These are phyloP conservation scores for Tichodroma muraria DNA, from an alignment of 2,113 vertebrate genomes.

Conservation along the genomic window DNA sequence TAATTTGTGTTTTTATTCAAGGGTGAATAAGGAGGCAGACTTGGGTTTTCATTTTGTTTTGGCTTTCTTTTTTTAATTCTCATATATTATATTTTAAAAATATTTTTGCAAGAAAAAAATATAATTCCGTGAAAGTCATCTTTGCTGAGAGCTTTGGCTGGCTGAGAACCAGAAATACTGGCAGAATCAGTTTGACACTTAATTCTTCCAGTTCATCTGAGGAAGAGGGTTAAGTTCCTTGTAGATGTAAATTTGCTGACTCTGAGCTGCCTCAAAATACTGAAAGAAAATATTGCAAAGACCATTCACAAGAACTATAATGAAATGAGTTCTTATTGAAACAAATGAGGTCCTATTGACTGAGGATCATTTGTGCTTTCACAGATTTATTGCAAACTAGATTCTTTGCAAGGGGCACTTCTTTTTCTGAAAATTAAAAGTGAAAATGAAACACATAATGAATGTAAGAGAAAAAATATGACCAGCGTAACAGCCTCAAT, in stretches of 20 bases:
- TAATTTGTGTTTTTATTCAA: neutral
- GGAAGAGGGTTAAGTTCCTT: neutral
- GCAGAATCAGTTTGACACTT: neutral
- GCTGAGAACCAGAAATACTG: neutral
- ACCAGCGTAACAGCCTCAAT: neutral
- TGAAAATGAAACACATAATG: neutral
- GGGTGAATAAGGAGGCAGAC: neutral
- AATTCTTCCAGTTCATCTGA: neutral
- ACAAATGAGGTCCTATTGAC: neutral
- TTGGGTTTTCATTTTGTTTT: neutral
- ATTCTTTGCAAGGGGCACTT: neutral
- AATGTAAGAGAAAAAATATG: neutral
- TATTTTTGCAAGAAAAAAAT: neutral
- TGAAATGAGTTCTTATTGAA: neutral
- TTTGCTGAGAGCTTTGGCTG: neutral
- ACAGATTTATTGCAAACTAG: neutral
- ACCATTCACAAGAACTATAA: neutral
- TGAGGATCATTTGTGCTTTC: neutral
- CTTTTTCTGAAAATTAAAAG: neutral
- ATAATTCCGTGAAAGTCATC: neutral
- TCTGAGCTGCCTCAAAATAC: neutral
- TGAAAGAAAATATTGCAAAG: neutral
- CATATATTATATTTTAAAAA: neutral
- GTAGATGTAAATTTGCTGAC: neutral
- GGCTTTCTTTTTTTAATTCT: neutral